Evolutionary conservation across 2,113 vertebrate species (phyloP).

Genomic region (Thunnus thynnus): DNA sequence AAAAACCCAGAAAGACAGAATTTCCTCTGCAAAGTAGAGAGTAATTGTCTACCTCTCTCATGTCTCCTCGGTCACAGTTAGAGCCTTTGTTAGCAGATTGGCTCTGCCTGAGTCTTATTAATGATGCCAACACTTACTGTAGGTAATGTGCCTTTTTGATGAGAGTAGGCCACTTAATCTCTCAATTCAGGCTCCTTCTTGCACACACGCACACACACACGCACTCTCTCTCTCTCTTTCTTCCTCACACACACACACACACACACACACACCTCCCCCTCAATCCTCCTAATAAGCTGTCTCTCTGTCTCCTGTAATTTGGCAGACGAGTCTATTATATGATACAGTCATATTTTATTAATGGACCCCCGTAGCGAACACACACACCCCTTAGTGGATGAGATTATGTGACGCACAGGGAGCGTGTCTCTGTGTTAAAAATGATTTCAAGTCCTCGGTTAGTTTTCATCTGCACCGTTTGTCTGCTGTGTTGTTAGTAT

Average conservation of each 20-base stretch:
- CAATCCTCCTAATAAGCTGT: slow-evolving; percentile 81
- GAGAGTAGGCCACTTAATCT: slow-evolving; percentile 80
- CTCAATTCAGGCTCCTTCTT: slow-evolving; percentile 71
- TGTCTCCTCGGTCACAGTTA: slow-evolving; percentile 65
- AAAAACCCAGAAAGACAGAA: slow-evolving; percentile 4
- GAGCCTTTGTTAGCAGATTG: slow-evolving; percentile 76
- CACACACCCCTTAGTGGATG: slow-evolving; percentile 77
- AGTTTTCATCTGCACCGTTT: slow-evolving; percentile 61
- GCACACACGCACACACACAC: not conserved
- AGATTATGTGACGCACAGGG: slow-evolving; percentile 77
- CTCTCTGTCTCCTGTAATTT: slow-evolving; percentile 84
- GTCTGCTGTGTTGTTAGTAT: slow-evolving; percentile 58
- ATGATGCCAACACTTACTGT: slow-evolving; percentile 75
- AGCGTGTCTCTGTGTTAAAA: slow-evolving; percentile 72
- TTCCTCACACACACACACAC: not conserved
- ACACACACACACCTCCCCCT: slow-evolving; percentile 63
- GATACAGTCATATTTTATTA: slow-evolving; percentile 85
- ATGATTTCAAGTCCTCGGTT: slow-evolving; percentile 67
- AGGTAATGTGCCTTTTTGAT: slow-evolving; percentile 81
- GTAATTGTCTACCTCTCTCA: slow-evolving; percentile 57
- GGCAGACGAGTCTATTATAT: slow-evolving; percentile 84
- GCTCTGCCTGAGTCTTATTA: slow-evolving; percentile 76
- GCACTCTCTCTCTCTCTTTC: slow-evolving; percentile 18
- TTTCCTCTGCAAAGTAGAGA: slow-evolving; percentile 28
- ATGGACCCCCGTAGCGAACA: slow-evolving; percentile 79